Evolutionary conservation across 1,140 invertebrate genomes (phyloP), one percentile per base, ranked within the genome.

Genomic region (Panagrolaimus sp.): DNA sequence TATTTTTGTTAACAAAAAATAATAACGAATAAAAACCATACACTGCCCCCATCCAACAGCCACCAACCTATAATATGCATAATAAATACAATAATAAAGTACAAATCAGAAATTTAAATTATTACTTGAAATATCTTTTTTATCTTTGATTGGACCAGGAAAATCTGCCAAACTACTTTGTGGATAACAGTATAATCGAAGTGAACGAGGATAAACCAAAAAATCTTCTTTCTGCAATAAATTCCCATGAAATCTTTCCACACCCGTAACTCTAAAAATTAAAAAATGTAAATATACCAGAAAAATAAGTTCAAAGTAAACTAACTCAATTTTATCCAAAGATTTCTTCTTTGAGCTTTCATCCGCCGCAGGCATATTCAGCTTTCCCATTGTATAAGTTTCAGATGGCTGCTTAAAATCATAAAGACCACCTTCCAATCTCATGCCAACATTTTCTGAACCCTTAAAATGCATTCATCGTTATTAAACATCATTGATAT

Each of bases 1-100:
- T n/a, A n/a, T n/a, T n/a, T n/a, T n/a, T n/a, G n/a, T n/a, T n/a
- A n/a, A n/a, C n/a, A n/a, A n/a, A n/a, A n/a, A n/a, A n/a, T n/a
- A n/a, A n/a, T n/a, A n/a, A n/a, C n/a, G n/a, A n/a, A n/a, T n/a
- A n/a, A n/a, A n/a, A n/a, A n/a, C n/a, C n/a, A n/a, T n/a, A n/a
- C n/a, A n/a, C n/a, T n/a, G 0, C 89, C 90, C 47, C 90, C 93
- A 85, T 98, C 94, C 86, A 98, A 88, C 38, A 88, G 79, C 78
- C 88, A 89, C 82, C 88, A 89, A 69, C 83, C 85, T 85, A 76
- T 64, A 79, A 81, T 63, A 12, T 58, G n/a, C n/a, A n/a, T n/a
- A n/a, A n/a, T n/a, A n/a, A n/a, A n/a, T 55, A 32, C 46, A 52
- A 1, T 26, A 46, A 71, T 6, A 32, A 9, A 73, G 9, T n/a